Evolutionary conservation across 1,140 invertebrate species (phyloP).

Genomic region (Cryptotermes secundus): DNA sequence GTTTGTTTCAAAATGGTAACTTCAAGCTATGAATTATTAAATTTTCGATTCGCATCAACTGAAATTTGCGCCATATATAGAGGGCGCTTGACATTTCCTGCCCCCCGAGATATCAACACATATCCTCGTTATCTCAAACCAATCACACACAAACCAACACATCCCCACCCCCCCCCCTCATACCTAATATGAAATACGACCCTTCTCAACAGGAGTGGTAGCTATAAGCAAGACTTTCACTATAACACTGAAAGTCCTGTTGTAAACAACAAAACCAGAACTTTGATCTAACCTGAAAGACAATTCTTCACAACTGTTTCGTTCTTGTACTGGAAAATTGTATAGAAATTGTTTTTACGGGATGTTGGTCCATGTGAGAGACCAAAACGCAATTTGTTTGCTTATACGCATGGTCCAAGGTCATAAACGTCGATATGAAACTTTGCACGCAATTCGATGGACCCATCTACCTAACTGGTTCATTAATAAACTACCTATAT

Average conservation of each 20-base stretch:
- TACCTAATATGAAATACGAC: neutral
- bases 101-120: neutral
- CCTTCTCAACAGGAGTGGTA: neutral
- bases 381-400: too few species aligned
- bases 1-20: neutral
- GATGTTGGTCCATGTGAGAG: too few species aligned
- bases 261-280: neutral
- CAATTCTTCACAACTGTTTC: neutral
- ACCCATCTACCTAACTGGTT: too few species aligned
- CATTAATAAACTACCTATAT: too few species aligned
- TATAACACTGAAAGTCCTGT: neutral
- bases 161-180: neutral
- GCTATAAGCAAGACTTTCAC: neutral
- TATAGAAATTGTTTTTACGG: too few species aligned
- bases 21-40: conserved; percentile 5
- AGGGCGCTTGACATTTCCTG: neutral
- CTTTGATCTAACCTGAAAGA: neutral
- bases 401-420: too few species aligned
- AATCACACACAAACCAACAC: neutral
- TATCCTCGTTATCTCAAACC: neutral
- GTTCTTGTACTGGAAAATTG: neutral
- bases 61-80: neutral
- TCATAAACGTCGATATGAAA: too few species aligned
- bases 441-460: too few species aligned
- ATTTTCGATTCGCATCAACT: neutral